Conservation (phyloP, 2,113 vertebrate genomes). For the Malurus alboscapulatus region DNA sequence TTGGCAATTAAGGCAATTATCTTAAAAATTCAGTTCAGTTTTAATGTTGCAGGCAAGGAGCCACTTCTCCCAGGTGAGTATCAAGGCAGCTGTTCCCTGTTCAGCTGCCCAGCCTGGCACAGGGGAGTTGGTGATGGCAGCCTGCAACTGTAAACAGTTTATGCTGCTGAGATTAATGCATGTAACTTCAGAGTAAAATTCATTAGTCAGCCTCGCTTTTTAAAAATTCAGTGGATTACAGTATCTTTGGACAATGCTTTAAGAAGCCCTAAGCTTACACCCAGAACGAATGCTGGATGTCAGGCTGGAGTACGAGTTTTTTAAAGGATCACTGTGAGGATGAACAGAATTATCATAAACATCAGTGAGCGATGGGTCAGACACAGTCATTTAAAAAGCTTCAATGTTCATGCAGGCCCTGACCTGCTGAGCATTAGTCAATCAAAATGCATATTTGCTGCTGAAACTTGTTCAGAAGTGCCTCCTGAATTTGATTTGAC, state of each 20-base stretch:
- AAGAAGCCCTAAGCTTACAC: neutral
- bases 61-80: neutral
- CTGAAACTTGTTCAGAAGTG: neutral
- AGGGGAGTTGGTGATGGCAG: neutral
- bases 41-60: neutral
- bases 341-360: neutral
- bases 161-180: neutral
- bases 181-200: neutral
- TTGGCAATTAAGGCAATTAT: neutral
- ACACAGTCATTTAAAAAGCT: neutral
- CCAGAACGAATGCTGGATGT: neutral
- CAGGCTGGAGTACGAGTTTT: neutral
- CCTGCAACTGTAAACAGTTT: neutral
- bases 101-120: neutral
- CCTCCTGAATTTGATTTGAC: neutral
- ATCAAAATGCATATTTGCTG: neutral
- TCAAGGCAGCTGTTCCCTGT: neutral
- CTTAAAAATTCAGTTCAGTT: neutral
- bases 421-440: neutral
- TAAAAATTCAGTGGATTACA: neutral
- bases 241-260: neutral
- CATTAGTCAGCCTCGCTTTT: neutral
- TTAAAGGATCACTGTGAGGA: neutral
- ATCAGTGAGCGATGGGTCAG: neutral
- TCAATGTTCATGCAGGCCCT: neutral